These are phyloP conservation scores for Calyptommatus sinebrachiatus DNA, from an alignment of 2,113 vertebrate species.

Conservation along the genomic window DNA sequence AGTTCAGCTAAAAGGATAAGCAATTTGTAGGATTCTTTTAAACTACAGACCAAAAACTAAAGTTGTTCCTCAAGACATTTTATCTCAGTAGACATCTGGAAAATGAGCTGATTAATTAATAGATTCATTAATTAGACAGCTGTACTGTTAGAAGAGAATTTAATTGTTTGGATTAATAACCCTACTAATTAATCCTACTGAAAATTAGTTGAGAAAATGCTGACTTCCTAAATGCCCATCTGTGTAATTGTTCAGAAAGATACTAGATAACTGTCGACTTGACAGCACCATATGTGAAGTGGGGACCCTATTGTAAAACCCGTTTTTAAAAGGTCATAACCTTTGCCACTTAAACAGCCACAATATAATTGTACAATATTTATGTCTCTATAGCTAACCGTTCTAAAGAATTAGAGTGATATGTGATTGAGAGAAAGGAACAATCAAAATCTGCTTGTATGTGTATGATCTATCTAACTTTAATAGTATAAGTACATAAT, in stretches of 20 bases:
- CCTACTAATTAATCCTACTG: slow-evolving; percentile 71
- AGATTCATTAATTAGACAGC: slow-evolving; percentile 69
- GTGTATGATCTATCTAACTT: background rate
- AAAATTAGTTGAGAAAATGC: slow-evolving; percentile 64
- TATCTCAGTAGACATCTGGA: slow-evolving; percentile 70
- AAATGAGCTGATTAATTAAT: slow-evolving; percentile 72
- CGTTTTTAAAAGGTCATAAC: background rate
- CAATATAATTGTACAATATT: slow-evolving; percentile 1
- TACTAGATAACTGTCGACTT: slow-evolving; percentile 26
- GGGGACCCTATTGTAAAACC: slow-evolving; percentile 9
- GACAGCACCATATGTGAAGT: background rate
- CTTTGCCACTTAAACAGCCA: background rate
- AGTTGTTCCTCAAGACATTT: slow-evolving; percentile 57
- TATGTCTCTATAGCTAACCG: slow-evolving; percentile 17
- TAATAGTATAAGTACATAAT: background rate
- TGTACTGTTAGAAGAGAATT: slow-evolving; percentile 65
- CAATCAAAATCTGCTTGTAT: background rate
- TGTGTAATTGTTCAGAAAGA: slow-evolving; percentile 46
- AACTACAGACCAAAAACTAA: slow-evolving; percentile 43
- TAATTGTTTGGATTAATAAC: slow-evolving; percentile 78
- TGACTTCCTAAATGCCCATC: slow-evolving; percentile 56
- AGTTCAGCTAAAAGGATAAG: slow-evolving; percentile 42
- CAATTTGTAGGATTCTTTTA: slow-evolving; percentile 47
- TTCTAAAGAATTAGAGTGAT: background rate
- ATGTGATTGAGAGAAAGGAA: background rate